Percentiles rank a stretch among this genome's conserved stretches.
These are phyloP conservation scores for Agrochola lychnidis DNA, from an alignment of 2,888 invertebrate genomes.

Conservation along the genomic window DNA sequence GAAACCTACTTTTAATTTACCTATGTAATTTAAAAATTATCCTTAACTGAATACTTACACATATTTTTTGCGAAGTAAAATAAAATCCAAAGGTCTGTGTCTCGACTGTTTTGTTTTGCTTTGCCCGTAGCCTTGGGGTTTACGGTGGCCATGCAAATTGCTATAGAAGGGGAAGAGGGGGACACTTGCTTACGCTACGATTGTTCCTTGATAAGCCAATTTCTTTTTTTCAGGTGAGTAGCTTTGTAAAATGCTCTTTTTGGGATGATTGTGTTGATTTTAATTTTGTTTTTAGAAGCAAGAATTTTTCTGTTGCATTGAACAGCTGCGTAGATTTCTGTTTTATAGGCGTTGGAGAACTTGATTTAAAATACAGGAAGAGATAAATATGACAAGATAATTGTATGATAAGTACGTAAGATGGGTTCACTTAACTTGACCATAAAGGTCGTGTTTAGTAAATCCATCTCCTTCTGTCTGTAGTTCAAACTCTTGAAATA, in stretches of 20 bases:
- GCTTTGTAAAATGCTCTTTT: conserved; percentile 46
- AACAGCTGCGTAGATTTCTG: background rate
- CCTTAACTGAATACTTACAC: background rate
- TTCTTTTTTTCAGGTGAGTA: conserved; percentile 58
- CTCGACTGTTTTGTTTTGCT: conserved; percentile 50
- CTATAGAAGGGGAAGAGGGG: conserved; percentile 30
- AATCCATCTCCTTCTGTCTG: background rate
- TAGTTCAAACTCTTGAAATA: background rate
- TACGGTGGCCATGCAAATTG: conserved; percentile 66
- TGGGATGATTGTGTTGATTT: conserved; percentile 11
- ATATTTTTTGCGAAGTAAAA: conserved; percentile 26
- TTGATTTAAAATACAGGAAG: background rate
- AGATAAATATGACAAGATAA: background rate
- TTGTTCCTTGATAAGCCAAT: conserved; percentile 61
- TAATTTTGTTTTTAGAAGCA: background rate
- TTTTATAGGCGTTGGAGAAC: background rate
- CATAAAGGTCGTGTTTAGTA: too few relatives aligned
- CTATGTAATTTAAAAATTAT: conserved; percentile 25
- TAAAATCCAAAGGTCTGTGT: conserved; percentile 34
- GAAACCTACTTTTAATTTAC: background rate
- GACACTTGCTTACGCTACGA: conserved; percentile 64
- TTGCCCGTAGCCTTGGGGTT: conserved; percentile 48
- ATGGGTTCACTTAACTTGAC: background rate
- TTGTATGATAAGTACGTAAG: background rate
- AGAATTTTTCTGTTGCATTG: background rate